Conservation (phyloP, 2,113 vertebrate species). For the Platichthys flesus region DNA sequence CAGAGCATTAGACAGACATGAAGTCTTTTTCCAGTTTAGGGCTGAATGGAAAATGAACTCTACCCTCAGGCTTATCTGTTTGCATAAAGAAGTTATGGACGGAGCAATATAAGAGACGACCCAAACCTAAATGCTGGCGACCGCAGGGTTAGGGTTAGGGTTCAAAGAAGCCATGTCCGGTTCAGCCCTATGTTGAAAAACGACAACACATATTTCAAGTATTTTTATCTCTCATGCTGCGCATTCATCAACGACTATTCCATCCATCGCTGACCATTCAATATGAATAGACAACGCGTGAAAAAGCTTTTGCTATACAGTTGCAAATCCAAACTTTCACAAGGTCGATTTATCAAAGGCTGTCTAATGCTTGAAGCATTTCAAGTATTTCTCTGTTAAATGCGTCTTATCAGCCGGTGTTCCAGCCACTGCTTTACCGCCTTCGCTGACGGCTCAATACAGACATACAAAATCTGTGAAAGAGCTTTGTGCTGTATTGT, state of each 20-base stretch:
- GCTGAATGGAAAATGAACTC: conserved; percentile 42
- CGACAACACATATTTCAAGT: not conserved
- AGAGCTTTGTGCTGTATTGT: not conserved
- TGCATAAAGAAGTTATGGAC: conserved; percentile 23
- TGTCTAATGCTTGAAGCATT: not conserved
- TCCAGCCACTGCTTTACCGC: not conserved
- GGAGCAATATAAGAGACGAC: conserved; percentile 25
- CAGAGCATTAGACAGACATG: conserved; percentile 46
- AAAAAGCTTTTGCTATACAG: not conserved
- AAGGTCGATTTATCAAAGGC: conserved; percentile 3
- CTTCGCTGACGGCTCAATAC: not conserved
- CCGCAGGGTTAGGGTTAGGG: no score
- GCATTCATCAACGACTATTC: not conserved
- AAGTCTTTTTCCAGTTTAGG: conserved; percentile 32
- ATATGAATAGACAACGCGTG: not conserved
- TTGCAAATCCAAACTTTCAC: not conserved
- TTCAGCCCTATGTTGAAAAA: conserved; percentile 3
- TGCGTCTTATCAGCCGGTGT: not conserved
- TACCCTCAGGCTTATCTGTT: conserved; percentile 49
- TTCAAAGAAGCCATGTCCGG: not conserved
- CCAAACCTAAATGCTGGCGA: conserved; percentile 14
- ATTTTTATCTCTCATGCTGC: not conserved
- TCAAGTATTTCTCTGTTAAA: not conserved
- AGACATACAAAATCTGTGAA: not conserved
- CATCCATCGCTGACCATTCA: not conserved